Evolutionary conservation across 2,888 invertebrate species (phyloP).

Genomic region (Automeris io): DNA sequence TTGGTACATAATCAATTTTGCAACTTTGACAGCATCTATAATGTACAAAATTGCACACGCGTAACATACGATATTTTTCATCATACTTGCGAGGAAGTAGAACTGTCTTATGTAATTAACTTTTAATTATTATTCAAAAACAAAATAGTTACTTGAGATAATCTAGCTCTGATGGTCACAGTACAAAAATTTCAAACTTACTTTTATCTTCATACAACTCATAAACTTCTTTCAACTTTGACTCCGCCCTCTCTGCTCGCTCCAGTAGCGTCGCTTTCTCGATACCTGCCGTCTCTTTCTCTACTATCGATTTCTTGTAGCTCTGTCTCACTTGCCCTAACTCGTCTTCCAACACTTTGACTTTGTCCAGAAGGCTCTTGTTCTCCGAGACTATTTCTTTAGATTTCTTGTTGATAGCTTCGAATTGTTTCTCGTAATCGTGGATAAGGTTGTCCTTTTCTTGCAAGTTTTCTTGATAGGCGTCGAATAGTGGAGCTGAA

Average conservation of each 20-base stretch:
- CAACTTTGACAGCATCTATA: too few species aligned
- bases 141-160: too few species aligned
- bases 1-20: too few species aligned
- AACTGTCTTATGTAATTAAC: too few species aligned
- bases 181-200: too few species aligned
- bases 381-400: slow-evolving; percentile 85
- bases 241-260: slow-evolving; percentile 82
- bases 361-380: slow-evolving; percentile 72
- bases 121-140: too few species aligned
- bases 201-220: slow-evolving; percentile 85
- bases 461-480: slow-evolving; percentile 85
- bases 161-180: too few species aligned
- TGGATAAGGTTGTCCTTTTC: slow-evolving; percentile 85
- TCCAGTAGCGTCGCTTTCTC: slow-evolving; percentile 74
- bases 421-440: slow-evolving; percentile 83
- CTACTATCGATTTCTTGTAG: slow-evolving; percentile 54
- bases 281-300: slow-evolving; percentile 63
- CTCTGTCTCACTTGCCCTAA: slow-evolving; percentile 51
- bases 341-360: slow-evolving; percentile 47
- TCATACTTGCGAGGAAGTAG: too few species aligned
- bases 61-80: too few species aligned
- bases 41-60: too few species aligned
- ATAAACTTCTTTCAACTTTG: slow-evolving; percentile 84
- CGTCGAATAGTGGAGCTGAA: slow-evolving; percentile 82
- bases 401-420: slow-evolving; percentile 82